Base-by-base conservation (phyloP, 2,888 invertebrate species). In the Nomada ruficornis region DNA sequence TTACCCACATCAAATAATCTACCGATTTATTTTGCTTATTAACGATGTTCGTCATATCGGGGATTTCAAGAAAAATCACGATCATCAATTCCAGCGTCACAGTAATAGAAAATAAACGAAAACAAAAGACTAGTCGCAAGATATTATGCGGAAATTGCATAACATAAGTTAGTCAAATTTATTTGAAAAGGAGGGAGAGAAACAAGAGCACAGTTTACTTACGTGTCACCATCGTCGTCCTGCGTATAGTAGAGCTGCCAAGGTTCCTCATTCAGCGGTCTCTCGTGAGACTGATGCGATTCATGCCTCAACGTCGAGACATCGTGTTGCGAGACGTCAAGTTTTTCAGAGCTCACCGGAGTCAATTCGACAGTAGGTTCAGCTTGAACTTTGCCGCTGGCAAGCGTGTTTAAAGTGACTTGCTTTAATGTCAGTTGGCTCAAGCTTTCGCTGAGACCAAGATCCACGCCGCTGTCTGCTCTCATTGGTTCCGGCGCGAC, bases 211-310 rank as follows among this genome's bases (percentile, higher is more conserved):
- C 5, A 68, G 50, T 26, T 67, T 82, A 96, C 98, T 97, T 95
- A 98, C 98, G 98, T 98, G 94, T 98, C 98, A 87, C 98, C 98
- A 89, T 97, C 97, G 85, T 96, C 96, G 93, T 98, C 97, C 90
- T 97, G 97, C 86, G 96, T 95, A 93, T 96, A 97, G 88, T 96
- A 96, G 87, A 96, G 94, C 90, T 96, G 95, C 95, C 96, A 96
- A 68, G 95, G 94, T 84, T 91, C 90, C 64, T 89, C 86, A 76
- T 81, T 73, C 70, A 65, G 36, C n/a, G 29, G 36, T 20, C 57
- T 54, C 2, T 70, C 72, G 1, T 23, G 13, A 0, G 29, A 55
- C n/a, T 18, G 63, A 42, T 70, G 64, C 44, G 42, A 26, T 55
- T 73, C 50, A 0, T 68, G 69, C 29, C 26, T 54, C 15, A 82